Evolutionary conservation across 1,140 invertebrate genomes (phyloP), one percentile per base, ranked within the genome.

Genomic region (Parapsyche elsis): DNA sequence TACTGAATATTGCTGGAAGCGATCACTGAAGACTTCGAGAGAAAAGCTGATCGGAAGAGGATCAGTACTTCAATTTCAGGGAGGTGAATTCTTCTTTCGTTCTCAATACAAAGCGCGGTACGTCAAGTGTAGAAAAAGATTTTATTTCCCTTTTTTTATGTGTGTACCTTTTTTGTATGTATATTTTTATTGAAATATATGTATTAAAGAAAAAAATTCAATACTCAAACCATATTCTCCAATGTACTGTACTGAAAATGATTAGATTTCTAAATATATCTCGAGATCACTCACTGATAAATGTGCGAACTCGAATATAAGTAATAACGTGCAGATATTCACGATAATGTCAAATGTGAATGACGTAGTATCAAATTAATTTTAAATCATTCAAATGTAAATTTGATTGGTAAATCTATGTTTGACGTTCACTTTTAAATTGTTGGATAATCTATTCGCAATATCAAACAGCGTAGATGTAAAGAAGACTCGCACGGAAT

Each of bases 1-100:
- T 30, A 30, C 26, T 9, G 14, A 71, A 38, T 45, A 19, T 30
- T 26, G 67, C 67, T 71, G 16, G 14, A 21, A 61, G 57, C 57
- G 57, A 61, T 61, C 57, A 61, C 9, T 19, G 57, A 61, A 16
- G 57, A 21, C n/a, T 71, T 30, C 12, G 38, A 21, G 24, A 38
- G 16, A 71, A 71, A 71, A 45, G 16, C 38, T 71, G 67, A 30
- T 71, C 67, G 67, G 12, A 12, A 30, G 16, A 26, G 46, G 75
- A 76, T 76, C 75, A 76, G 75, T 38, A 49, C 49, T 61, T 76
- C 53, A 76, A 76, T 76, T 76, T 76, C 10, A 76, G 57, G 19
- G 75, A 61, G 24, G 53, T 19, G 75, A 76, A 76, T 76, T 61
- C 19, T 38, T 7, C 16, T 76, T 61, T 61, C 57, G 9, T 26